These are phyloP conservation scores for Hiodon tergisus DNA, from an alignment of 2,113 vertebrate genomes.

Conservation along the genomic window DNA sequence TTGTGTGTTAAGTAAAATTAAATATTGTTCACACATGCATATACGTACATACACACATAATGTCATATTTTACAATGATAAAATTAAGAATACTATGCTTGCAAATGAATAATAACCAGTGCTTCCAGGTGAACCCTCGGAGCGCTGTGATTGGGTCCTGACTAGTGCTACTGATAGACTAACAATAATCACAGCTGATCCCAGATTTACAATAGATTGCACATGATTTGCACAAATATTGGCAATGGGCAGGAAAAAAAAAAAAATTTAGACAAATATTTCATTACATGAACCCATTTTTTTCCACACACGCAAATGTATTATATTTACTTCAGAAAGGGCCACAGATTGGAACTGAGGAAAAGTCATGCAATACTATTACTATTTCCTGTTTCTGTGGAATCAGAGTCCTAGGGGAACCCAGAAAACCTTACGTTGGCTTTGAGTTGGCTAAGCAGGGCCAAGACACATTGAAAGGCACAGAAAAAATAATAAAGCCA, in stretches of 20 bases:
- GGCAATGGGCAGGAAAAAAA: too few relatives aligned
- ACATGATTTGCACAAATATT: too few relatives aligned
- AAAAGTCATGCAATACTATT: constrained; percentile 72
- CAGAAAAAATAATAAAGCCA: constrained; percentile 52
- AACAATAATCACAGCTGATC: too few relatives aligned
- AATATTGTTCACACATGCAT: neutral
- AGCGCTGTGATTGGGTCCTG: too few relatives aligned
- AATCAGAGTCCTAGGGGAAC: constrained; percentile 63
- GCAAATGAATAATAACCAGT: too few relatives aligned
- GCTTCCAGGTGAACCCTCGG: too few relatives aligned
- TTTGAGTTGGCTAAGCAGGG: constrained; percentile 48
- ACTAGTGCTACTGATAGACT: too few relatives aligned
- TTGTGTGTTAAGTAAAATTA: too few relatives aligned
- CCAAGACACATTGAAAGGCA: constrained; percentile 67
- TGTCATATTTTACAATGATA: too few relatives aligned
- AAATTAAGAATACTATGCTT: too few relatives aligned
- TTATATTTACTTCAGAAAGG: constrained; percentile 45
- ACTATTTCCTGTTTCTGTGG: constrained; percentile 78
- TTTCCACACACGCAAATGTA: constrained; percentile 22
- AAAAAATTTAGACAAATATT: too few relatives aligned
- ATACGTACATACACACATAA: neutral
- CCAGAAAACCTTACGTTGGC: constrained; percentile 68
- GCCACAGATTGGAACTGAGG: constrained; percentile 59
- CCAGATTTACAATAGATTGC: too few relatives aligned
- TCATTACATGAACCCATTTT: neutral